Evolutionary conservation across 2,797 vertebrate genomes (phyloP).

Genomic region (Myotis findleyi): DNA sequence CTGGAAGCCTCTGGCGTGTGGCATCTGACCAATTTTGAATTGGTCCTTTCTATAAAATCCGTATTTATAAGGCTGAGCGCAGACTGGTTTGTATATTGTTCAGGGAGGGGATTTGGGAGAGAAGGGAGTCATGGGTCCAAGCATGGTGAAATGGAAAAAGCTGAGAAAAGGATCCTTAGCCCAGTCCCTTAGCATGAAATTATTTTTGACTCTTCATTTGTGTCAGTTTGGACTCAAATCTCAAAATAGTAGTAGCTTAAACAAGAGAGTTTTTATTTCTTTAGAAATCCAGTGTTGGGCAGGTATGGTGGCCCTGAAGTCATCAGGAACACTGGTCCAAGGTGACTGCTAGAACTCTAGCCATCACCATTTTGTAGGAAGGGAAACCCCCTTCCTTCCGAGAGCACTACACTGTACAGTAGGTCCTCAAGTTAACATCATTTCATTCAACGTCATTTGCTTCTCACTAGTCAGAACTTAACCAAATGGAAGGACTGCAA

Average conservation of each 20-base stretch:
- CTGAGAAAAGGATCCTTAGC: neutral
- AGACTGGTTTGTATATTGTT: conserved; percentile 73
- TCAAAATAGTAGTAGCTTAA: conserved; percentile 25
- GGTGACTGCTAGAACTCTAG: neutral
- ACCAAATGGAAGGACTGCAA: neutral
- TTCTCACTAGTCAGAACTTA: neutral
- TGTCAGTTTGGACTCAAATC: conserved; percentile 17
- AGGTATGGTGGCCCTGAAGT: neutral
- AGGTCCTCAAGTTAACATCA: neutral
- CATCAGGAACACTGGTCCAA: neutral
- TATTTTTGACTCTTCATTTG: conserved; percentile 41
- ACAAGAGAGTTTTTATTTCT: conserved; percentile 46
- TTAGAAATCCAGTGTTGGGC: neutral
- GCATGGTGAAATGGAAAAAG: neutral
- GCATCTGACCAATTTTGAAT: conserved; percentile 78
- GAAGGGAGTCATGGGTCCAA: neutral
- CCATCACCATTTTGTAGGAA: neutral
- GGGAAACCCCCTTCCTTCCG: neutral
- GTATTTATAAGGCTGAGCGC: conserved; percentile 80
- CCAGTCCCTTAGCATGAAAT: neutral
- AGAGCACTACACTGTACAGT: neutral
- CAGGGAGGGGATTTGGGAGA: neutral
- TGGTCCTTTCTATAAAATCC: conserved; percentile 83
- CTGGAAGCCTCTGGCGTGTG: conserved; percentile 78
- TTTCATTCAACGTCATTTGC: neutral